Evolutionary conservation across 35 echinoderm and acorn worm genomes (phyloP).

Genomic region (Eucidaris tribuloides): DNA sequence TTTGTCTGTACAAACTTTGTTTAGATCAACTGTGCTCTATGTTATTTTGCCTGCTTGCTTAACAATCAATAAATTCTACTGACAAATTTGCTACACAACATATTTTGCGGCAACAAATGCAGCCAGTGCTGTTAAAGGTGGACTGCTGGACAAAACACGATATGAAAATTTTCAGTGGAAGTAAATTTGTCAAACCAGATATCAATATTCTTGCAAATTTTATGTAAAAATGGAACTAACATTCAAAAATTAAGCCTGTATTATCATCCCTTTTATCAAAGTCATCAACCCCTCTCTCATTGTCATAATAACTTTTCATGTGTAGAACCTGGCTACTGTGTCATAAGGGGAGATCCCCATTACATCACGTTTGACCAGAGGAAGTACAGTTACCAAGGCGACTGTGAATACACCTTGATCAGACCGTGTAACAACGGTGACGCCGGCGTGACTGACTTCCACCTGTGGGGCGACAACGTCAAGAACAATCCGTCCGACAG

Average conservation of each 20-base stretch:
- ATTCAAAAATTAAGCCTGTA: neutral
- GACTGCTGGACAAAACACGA: too few species aligned
- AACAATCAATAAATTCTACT: too few species aligned
- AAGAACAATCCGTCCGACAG: slow-evolving; percentile 45
- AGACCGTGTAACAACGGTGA: slow-evolving; percentile 33
- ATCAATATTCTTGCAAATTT: neutral
- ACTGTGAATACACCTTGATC: slow-evolving; percentile 67
- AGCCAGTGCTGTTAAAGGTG: too few species aligned
- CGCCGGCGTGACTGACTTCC: neutral
- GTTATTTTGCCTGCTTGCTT: too few species aligned
- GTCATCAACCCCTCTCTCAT: neutral
- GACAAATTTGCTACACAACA: too few species aligned
- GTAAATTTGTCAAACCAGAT: neutral
- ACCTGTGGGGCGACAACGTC: slow-evolving; percentile 17
- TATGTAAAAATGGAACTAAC: neutral
- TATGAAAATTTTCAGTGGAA: too few species aligned
- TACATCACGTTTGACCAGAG: slow-evolving; percentile 68
- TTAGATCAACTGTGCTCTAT: too few species aligned
- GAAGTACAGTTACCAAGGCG: slow-evolving; percentile 73
- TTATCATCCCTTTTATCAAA: neutral
- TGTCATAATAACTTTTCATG: neutral
- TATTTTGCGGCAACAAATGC: too few species aligned
- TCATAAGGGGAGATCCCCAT: slow-evolving; percentile 71
- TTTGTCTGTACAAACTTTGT: too few species aligned
- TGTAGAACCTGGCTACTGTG: slow-evolving; percentile 50